phyloP scores from a whole-genome alignment of 2,113 vertebrate species.

The Notothenia rossii region DNA sequence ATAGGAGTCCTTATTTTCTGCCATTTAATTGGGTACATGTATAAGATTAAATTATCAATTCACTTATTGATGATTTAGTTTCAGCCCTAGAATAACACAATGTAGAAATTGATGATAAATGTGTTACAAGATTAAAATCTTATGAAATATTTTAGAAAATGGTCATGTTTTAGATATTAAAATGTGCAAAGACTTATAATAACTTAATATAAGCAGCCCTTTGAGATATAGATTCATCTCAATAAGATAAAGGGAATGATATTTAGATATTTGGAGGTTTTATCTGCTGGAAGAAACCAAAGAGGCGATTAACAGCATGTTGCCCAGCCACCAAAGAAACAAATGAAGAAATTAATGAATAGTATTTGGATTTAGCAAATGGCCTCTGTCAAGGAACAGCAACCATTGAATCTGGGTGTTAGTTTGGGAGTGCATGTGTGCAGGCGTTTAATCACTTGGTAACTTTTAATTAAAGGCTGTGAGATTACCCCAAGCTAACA shows the following conservation, averaged over 20 bases:
- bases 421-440: constrained; percentile 33
- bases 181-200: not conserved
- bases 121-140: not conserved
- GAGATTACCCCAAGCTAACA: constrained; percentile 56
- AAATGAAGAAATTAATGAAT: constrained; percentile 81
- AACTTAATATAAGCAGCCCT: no score
- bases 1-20: not conserved
- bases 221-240: no score
- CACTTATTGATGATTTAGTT: not conserved
- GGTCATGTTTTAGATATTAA: not conserved
- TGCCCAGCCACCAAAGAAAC: constrained; percentile 43
- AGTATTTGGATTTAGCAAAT: constrained; percentile 82
- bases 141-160: no score
- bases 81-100: not conserved
- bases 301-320: constrained; percentile 69
- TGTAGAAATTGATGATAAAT: no score
- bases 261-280: constrained; percentile 3
- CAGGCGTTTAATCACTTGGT: constrained; percentile 48
- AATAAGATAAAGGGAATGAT: not conserved
- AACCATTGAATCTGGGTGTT: constrained; percentile 32
- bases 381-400: constrained; percentile 68
- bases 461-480: constrained; percentile 71
- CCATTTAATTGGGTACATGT: not conserved
- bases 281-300: constrained; percentile 42
- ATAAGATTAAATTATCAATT: not conserved